Conservation (phyloP, 2,888 invertebrate species). For the Cremastinae sp. region DNA sequence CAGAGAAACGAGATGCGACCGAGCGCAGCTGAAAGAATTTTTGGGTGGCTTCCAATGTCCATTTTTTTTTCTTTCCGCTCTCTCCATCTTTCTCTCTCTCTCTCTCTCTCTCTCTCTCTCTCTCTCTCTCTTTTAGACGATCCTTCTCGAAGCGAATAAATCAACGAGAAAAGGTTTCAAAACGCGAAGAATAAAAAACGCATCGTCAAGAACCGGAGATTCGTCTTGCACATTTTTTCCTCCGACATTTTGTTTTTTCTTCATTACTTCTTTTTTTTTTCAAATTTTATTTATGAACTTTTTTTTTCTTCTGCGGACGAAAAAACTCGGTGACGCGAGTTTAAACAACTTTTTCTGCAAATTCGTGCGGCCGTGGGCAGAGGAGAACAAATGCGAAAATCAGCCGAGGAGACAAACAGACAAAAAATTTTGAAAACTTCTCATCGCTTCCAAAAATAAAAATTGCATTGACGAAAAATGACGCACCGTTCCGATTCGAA, state of each 20-base stretch:
- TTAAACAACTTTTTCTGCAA: too few species aligned
- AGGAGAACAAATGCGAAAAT: too few species aligned
- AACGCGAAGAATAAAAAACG: slow-evolving; percentile 5
- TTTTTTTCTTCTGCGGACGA: too few species aligned
- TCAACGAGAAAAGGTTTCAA: slow-evolving; percentile 23
- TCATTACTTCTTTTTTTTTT: too few species aligned
- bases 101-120: slow-evolving; percentile 3
- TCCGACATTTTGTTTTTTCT: not conserved
- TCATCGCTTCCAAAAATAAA: too few species aligned
- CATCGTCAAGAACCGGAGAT: slow-evolving; percentile 1
- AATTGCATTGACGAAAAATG: not conserved
- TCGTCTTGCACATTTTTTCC: not conserved
- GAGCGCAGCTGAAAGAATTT: slow-evolving; percentile 54
- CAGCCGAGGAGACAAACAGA: not conserved
- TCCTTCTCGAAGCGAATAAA: slow-evolving; percentile 43
- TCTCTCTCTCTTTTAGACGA: slow-evolving; percentile 24
- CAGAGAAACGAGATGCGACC: slow-evolving; percentile 33
- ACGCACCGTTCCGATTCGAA: too few species aligned
- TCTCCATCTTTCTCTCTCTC: slow-evolving; percentile 17
- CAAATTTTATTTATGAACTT: too few species aligned
- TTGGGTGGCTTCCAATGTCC: slow-evolving; percentile 48
- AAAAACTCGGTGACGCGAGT: too few species aligned
- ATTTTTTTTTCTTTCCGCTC: slow-evolving; percentile 1
- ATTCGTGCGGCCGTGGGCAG: too few species aligned
- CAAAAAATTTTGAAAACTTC: slow-evolving; percentile 5